These are phyloP conservation scores for Pterobdella sp. DNA, from an alignment of 2,888 invertebrate genomes.

Conservation along the genomic window DNA sequence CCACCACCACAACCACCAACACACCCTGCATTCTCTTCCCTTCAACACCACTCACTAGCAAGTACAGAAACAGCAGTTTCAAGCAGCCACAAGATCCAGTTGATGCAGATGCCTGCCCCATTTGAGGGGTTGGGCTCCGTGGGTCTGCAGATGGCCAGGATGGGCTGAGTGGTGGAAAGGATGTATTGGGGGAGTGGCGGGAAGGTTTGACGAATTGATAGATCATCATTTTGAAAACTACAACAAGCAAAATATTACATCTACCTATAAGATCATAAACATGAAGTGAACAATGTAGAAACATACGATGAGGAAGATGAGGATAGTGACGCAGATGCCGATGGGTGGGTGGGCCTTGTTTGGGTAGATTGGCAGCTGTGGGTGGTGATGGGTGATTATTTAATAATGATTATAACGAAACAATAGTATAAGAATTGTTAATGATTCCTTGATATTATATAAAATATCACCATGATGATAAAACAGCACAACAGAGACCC, in stretches of 20 bases:
- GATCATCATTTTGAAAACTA: not conserved
- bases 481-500: too few relatives aligned
- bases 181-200: conserved; percentile 39
- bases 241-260: not conserved
- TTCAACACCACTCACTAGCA: conserved; percentile 44
- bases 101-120: conserved; percentile 43
- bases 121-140: conserved; percentile 43
- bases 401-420: not conserved
- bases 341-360: conserved; percentile 49
- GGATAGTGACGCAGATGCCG: conserved; percentile 48
- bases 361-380: conserved; percentile 37
- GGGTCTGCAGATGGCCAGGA: conserved; percentile 47
- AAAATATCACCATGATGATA: too few relatives aligned
- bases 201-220: conserved; percentile 26
- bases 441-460: not conserved
- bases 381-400: not conserved
- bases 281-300: not conserved
- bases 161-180: conserved; percentile 49
- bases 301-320: conserved; percentile 49
- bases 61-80: conserved; percentile 49
- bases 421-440: not conserved
- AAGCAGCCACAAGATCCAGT: conserved; percentile 51
- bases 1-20: not conserved
- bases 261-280: not conserved
- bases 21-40: not conserved